Base-by-base conservation (phyloP, 2,888 invertebrate genomes). In the Stenichneumon culpator region DNA sequence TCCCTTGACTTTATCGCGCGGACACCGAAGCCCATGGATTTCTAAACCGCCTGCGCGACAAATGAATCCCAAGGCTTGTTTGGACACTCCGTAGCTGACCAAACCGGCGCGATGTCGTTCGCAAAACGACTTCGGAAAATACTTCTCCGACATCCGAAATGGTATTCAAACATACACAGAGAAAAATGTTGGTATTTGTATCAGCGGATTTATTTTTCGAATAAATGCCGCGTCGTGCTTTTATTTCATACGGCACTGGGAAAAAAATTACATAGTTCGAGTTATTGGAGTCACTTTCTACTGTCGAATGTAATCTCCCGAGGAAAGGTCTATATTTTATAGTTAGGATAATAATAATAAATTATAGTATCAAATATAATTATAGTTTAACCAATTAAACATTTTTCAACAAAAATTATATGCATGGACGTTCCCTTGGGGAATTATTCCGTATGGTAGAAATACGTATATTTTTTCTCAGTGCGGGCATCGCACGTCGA, bases 31-130 rank as follows among this genome's bases (percentile, higher is more conserved):
- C 87, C 83, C 87, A 89, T 88, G 87, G 89, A 88, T 87, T 87
- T 85, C 86, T 86, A 82, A 88, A 87, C 86, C 88, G 88, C 88
- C 82, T 87, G 60, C 73, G 81, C 88, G 90, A 89, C 89, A 89
- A 89, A 90, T 88, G 89, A 89, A 90, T 89, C 84, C 86, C 77
- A 9, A 83, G 86, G 87, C 89, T 90, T 88, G 87, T 89, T 90
- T 86, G 84, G 83, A 79, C 81, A 74, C 79, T 44, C 6, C 63
- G 28, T 11, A 6, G 44, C 60, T 60, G 25, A 60, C 60, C 25
- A 2, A 63, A 28, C 25, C 6, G 22, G 57, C 57, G 25, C 57
- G 25, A 9, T 25, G 25, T 57, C 57, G 57, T 57, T 57, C 44
- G 0, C 44, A 16, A 25, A 57, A 57, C 14, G 25, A 25, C 22